A percentile compares a stretch with the other conserved stretches of the same genome.
These are phyloP conservation scores for Thalassaphorura encarpata DNA, from an alignment of 1,140 invertebrate genomes.

Conservation along the genomic window DNA sequence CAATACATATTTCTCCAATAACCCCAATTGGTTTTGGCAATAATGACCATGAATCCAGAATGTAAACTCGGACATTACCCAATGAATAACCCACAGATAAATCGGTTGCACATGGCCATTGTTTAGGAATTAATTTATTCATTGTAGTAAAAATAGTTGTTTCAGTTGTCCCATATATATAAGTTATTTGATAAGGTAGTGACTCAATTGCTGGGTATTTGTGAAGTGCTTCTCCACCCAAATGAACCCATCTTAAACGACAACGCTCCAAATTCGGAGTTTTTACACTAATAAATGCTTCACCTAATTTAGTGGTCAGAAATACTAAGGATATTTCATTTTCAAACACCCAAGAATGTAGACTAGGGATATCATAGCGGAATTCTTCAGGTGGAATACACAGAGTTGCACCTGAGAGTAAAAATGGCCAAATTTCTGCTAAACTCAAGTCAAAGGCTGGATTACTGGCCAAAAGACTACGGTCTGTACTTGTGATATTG, in stretches of 20 bases:
- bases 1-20: background rate
- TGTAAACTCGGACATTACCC: background rate
- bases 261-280: background rate
- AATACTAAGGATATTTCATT: background rate
- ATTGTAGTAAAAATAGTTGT: background rate
- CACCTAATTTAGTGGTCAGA: background rate
- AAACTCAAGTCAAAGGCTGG: background rate
- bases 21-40: background rate
- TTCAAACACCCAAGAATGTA: background rate
- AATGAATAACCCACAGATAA: background rate
- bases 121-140: background rate
- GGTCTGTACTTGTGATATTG: background rate
- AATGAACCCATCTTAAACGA: background rate
- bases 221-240: background rate
- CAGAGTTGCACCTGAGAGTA: background rate
- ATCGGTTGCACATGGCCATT: background rate
- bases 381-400: background rate
- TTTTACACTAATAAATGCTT: background rate
- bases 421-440: constrained; percentile 1
- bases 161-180: constrained; percentile 1
- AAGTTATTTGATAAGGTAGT: background rate
- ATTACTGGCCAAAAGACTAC: background rate
- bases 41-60: background rate
- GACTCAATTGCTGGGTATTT: background rate
- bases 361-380: background rate